Base-by-base conservation (phyloP, 2,113 vertebrate species). In the Ceyx melanurus region DNA sequence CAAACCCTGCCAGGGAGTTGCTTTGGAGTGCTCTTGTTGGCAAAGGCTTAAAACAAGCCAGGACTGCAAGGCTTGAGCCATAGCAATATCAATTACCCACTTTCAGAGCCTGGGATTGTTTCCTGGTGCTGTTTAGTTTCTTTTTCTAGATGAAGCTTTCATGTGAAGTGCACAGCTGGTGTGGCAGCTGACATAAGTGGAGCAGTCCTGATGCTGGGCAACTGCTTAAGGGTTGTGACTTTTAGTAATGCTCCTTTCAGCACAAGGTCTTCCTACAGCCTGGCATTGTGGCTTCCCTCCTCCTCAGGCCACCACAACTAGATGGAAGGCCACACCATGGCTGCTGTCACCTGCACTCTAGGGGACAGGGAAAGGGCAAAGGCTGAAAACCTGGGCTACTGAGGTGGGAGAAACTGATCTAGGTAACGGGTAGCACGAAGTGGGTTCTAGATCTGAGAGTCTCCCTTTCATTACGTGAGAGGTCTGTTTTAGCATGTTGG, bases 401-500 rank as follows among this genome's bases (percentile, higher is more conserved):
- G 2, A 51, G 16, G 45, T 68, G 58, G 15, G 45, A 91, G 62
- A 72, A 83, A 37, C 33, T 56, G 16, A 16, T 51, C 14, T 33
- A 15, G 72, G 11, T 48, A 66, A n/a, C 0, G 1, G 35, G 40
- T 43, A 83, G n/a, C 16, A 1, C 37, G 43, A 65, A 19, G 10
- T 10, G 37, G 26, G 57, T 61, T 75, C 9, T 35, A 22, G n/a
- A 66, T 75, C 29, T 1, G 1, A 72, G 23, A 4, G 11, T 61
- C 40, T 86, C 21, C 82, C 57, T 10, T 42, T 82, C 21, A 25
- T 3, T 65, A 29, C 53, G 35, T 0, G 0, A 43, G 15, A 28
- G 18, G 13, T 61, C 23, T 48, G 15, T 51, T 65, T 57, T 53
- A 51, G 31, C 17, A 22, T 0, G 0, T 43, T 17, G 33, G 28